Evolutionary conservation across 2,797 vertebrate genomes (phyloP).

Genomic region (Tolypeutes matacus): DNA sequence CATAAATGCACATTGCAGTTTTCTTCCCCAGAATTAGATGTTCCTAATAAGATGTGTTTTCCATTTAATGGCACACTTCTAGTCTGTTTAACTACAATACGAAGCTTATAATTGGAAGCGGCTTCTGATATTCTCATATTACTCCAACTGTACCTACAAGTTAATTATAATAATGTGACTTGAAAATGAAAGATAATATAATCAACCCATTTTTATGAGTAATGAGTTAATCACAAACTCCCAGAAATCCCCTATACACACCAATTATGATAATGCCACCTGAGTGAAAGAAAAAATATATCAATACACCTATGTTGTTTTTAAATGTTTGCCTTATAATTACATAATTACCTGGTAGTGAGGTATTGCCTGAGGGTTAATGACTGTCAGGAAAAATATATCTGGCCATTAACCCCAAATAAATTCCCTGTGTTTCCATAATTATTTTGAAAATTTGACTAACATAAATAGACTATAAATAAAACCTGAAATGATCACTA

Average conservation of each 20-base stretch:
- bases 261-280: slow-evolving; percentile 35
- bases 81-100: slow-evolving; percentile 68
- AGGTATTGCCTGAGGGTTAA: slow-evolving; percentile 75
- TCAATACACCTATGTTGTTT: slow-evolving; percentile 64
- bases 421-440: slow-evolving; percentile 77
- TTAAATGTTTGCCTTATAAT: slow-evolving; percentile 67
- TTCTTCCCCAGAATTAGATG: slow-evolving; percentile 73
- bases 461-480: slow-evolving; percentile 73
- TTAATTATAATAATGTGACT: slow-evolving; percentile 78
- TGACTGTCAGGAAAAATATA: slow-evolving; percentile 70
- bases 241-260: slow-evolving; percentile 38
- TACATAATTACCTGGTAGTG: slow-evolving; percentile 70
- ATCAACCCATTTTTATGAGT: slow-evolving; percentile 60
- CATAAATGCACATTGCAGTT: slow-evolving; percentile 54
- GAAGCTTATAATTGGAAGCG: slow-evolving; percentile 76
- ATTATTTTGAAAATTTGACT: slow-evolving; percentile 79
- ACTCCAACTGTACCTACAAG: slow-evolving; percentile 63
- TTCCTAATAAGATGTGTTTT: slow-evolving; percentile 71
- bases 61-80: slow-evolving; percentile 74
- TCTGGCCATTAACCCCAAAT: slow-evolving; percentile 78
- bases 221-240: slow-evolving; percentile 56
- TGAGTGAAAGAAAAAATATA: not conserved
- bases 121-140: slow-evolving; percentile 70
- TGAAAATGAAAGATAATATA: slow-evolving; percentile 73
- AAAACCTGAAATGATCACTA: slow-evolving; percentile 48